phyloP scores from a whole-genome alignment of 2,888 invertebrate species.

The Toxonevra muliebris region DNA sequence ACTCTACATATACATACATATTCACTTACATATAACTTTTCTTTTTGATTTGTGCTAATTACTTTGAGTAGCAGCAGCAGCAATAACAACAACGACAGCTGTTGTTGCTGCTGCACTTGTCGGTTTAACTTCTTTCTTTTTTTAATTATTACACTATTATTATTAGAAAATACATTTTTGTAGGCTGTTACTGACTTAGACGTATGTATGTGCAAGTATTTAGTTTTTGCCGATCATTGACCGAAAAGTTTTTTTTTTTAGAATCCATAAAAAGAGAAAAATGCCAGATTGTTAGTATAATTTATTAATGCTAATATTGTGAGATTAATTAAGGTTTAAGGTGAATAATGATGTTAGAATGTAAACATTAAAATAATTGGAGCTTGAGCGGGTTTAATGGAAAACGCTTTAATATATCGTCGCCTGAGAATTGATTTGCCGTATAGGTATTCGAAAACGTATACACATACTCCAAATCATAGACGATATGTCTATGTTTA shows the following conservation, averaged over 20 bases:
- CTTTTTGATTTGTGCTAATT: constrained; percentile 31
- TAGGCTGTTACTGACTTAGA: constrained; percentile 4
- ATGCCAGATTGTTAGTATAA: no score
- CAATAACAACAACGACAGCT: constrained; percentile 1
- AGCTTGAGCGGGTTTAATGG: no score
- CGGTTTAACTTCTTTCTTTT: constrained; percentile 15
- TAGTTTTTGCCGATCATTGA: constrained; percentile 35
- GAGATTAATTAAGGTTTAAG: no score
- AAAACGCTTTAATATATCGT: no score
- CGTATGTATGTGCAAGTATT: constrained; percentile 22
- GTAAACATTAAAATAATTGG: no score
- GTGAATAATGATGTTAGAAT: no score
- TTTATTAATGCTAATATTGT: no score
- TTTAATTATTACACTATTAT: constrained; percentile 26
- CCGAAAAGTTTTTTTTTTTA: constrained; percentile 27
- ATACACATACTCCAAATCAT: no score
- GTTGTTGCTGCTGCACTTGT: constrained; percentile 14
- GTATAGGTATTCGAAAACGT: no score
- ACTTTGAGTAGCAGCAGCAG: constrained; percentile 18
- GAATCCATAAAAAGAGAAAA: no score
- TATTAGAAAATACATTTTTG: constrained; percentile 8
- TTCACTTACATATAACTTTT: neutral
- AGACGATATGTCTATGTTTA: no score
- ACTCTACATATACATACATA: neutral
- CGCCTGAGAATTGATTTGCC: no score